Evolutionary conservation across 2,113 vertebrate species (phyloP).

Genomic region (Pangasianodon hypophthalmus): DNA sequence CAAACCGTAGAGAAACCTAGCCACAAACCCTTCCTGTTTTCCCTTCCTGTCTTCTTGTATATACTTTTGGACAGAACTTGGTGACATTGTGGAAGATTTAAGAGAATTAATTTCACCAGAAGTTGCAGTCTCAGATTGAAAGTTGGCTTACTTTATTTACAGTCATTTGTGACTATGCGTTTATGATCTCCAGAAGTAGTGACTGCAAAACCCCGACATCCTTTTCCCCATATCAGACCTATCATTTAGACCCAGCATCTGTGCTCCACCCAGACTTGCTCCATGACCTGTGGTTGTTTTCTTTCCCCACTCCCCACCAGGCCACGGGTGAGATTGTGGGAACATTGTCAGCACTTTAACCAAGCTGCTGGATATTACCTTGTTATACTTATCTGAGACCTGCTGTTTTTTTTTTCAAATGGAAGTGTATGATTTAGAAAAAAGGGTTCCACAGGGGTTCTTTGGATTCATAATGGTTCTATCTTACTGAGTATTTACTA

Average conservation of each 20-base stretch:
- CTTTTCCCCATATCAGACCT: constrained; percentile 18
- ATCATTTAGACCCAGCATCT: constrained; percentile 41
- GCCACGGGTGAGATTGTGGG: constrained; percentile 19
- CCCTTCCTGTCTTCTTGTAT: not conserved
- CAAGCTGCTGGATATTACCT: constrained; percentile 15
- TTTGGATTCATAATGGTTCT: not conserved
- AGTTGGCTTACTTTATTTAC: not conserved
- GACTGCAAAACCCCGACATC: constrained; percentile 11
- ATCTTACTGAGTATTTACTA: not conserved
- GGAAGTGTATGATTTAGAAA: not conserved
- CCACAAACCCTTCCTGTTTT: constrained; percentile 20
- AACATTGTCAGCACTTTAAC: constrained; percentile 18
- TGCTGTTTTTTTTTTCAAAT: constrained; percentile 21
- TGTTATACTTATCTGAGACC: constrained; percentile 11
- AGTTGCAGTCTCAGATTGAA: not conserved
- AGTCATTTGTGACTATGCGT: constrained; percentile 13
- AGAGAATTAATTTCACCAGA: not conserved
- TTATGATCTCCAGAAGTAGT: constrained; percentile 24
- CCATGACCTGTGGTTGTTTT: constrained; percentile 42
- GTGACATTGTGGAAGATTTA: not conserved
- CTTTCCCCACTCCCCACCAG: constrained; percentile 33
- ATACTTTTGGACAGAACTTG: not conserved
- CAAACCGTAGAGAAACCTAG: not conserved
- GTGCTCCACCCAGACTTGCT: constrained; percentile 36
- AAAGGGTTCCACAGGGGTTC: not conserved